phyloP scores from a whole-genome alignment of 2,888 invertebrate species.

The Dendrolimus houi region DNA sequence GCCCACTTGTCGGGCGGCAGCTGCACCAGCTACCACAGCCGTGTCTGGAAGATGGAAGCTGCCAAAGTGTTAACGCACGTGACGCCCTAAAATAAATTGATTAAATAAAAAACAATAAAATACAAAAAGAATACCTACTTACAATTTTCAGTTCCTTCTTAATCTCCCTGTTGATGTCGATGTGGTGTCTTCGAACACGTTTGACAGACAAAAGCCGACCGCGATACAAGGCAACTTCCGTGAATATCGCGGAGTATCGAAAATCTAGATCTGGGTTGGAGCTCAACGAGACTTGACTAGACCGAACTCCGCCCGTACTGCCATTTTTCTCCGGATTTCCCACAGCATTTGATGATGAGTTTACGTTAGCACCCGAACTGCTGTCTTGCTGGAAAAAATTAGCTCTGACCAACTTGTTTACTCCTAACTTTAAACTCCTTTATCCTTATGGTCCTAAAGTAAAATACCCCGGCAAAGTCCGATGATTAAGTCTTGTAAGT shows the following conservation, averaged over 20 bases:
- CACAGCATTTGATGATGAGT: conserved; percentile 88
- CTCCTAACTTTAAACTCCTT: background rate
- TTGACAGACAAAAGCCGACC: conserved; percentile 92
- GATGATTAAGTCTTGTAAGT: background rate
- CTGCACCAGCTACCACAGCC: no score
- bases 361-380: conserved; percentile 84
- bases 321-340: conserved; percentile 44
- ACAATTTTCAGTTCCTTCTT: conserved; percentile 95
- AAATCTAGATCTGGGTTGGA: conserved; percentile 95
- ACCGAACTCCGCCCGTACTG: conserved; percentile 76
- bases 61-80: no score
- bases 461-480: background rate
- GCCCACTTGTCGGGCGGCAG: no score
- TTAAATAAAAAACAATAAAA: no score
- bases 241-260: conserved; percentile 92
- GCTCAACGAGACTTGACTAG: conserved; percentile 91
- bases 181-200: conserved; percentile 87
- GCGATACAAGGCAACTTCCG: conserved; percentile 92
- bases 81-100: no score
- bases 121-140: conserved; percentile 30
- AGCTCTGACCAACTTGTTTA: conserved; percentile 63
- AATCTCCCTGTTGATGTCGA: conserved; percentile 92
- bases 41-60: no score
- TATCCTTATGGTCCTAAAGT: background rate
- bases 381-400: conserved; percentile 75